Evolutionary conservation across 1,140 invertebrate species (phyloP).

Genomic region (Drosophila bocki): DNA sequence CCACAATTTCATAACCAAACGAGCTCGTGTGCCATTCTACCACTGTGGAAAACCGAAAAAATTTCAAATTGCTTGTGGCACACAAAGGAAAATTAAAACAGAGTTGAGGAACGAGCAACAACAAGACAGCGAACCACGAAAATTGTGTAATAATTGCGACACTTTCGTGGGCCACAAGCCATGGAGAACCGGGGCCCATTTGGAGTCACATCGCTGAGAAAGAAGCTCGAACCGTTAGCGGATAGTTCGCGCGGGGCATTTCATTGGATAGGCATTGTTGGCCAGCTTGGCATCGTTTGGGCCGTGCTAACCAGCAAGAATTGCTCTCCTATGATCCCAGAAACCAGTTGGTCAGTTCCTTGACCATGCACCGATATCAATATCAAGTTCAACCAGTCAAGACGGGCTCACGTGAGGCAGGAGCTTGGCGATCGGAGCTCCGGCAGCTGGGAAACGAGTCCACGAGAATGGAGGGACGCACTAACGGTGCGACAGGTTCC

Average conservation of each 20-base stretch:
- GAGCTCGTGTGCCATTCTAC: slow-evolving; percentile 67
- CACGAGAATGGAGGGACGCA: slow-evolving; percentile 39
- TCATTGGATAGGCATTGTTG: slow-evolving; percentile 55
- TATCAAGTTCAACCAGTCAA: slow-evolving; percentile 81
- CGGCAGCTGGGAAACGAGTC: slow-evolving; percentile 22
- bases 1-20: slow-evolving; percentile 75
- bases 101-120: slow-evolving; percentile 20
- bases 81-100: slow-evolving; percentile 43
- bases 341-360: slow-evolving; percentile 72
- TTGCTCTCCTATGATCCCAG: slow-evolving; percentile 26
- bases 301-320: slow-evolving; percentile 33
- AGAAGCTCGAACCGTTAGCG: slow-evolving; percentile 51
- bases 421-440: slow-evolving; percentile 1
- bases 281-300: slow-evolving; percentile 47
- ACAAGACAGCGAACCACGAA: slow-evolving; percentile 44
- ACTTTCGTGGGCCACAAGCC: slow-evolving; percentile 57
- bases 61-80: slow-evolving; percentile 62
- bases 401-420: slow-evolving; percentile 30
- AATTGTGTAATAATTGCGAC: slow-evolving; percentile 81
- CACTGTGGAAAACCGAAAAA: slow-evolving; percentile 43
- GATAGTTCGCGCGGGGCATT: slow-evolving; percentile 26
- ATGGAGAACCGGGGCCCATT: slow-evolving; percentile 39
- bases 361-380: slow-evolving; percentile 72
- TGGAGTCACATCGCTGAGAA: slow-evolving; percentile 36
- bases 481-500: slow-evolving; percentile 74